Conservation (phyloP, 2,113 vertebrate species). For the Charina bottae region DNA sequence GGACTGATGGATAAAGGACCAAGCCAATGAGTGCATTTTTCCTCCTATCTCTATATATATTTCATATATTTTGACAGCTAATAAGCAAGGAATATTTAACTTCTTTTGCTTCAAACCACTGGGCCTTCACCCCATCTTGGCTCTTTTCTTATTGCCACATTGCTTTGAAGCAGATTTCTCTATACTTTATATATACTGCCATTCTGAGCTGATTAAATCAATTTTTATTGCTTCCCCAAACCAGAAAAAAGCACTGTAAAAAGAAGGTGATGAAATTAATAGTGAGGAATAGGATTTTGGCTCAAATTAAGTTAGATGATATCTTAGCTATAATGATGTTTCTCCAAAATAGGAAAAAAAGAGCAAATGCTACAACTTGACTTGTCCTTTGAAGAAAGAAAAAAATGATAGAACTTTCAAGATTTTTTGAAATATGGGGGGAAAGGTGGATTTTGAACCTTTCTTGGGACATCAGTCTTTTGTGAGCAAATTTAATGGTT, state of each 20-base stretch:
- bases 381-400: slow-evolving; percentile 2
- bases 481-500: slow-evolving; percentile 33
- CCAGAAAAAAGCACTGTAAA: slow-evolving; percentile 50
- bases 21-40: too few relatives aligned
- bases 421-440: slow-evolving; percentile 15
- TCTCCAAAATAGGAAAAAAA: not conserved
- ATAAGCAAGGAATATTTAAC: not conserved
- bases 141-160: not conserved
- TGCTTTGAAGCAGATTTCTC: not conserved
- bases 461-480: slow-evolving; percentile 43
- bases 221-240: not conserved
- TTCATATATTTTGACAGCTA: not conserved
- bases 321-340: slow-evolving; percentile 38
- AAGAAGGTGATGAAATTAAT: slow-evolving; percentile 39
- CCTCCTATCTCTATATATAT: not conserved
- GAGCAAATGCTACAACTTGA: not conserved
- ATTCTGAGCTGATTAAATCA: not conserved
- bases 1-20: not conserved
- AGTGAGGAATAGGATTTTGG: slow-evolving; percentile 30
- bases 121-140: too few relatives aligned
- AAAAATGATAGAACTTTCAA: slow-evolving; percentile 22
- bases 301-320: slow-evolving; percentile 49
- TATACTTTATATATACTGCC: not conserved
- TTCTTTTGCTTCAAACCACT: not conserved
- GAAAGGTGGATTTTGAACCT: slow-evolving; percentile 27